Conservation (phyloP, 2,113 vertebrate species). For the Holacanthus passer region DNA sequence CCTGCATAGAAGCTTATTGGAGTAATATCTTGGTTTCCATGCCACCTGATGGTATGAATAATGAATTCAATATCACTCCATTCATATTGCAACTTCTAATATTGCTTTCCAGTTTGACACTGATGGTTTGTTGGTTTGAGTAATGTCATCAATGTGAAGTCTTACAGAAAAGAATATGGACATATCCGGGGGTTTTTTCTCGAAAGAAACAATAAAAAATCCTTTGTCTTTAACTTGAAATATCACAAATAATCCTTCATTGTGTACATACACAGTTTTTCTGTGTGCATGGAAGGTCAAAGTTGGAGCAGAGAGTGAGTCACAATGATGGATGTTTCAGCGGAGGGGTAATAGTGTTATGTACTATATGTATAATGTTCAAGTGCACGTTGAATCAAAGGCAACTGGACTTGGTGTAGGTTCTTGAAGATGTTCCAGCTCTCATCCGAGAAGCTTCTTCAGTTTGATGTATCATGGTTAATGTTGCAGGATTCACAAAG, state of each 20-base stretch:
- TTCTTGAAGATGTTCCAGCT: no score
- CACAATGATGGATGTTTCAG: neutral
- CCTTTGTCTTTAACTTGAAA: neutral
- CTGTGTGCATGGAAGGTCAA: neutral
- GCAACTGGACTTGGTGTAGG: no score
- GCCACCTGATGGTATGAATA: neutral
- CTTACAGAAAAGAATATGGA: neutral
- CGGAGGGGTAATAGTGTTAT: neutral
- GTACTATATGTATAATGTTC: neutral
- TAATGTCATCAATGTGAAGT: neutral
- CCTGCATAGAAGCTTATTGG: neutral
- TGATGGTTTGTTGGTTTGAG: neutral
- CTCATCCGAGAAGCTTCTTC: no score
- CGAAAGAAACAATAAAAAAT: neutral
- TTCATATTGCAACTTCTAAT: neutral
- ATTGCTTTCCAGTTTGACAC: neutral
- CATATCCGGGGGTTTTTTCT: no score
- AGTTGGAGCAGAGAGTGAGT: no score
- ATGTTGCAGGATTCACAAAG: no score
- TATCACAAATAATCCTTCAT: neutral
- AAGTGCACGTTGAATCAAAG: no score
- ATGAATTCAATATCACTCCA: neutral
- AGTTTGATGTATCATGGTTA: no score
- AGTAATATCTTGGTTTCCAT: conserved; percentile 1
- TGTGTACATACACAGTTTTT: neutral